phyloP scores from a whole-genome alignment of 2,797 vertebrate genomes.

The Sebastes goodei region DNA sequence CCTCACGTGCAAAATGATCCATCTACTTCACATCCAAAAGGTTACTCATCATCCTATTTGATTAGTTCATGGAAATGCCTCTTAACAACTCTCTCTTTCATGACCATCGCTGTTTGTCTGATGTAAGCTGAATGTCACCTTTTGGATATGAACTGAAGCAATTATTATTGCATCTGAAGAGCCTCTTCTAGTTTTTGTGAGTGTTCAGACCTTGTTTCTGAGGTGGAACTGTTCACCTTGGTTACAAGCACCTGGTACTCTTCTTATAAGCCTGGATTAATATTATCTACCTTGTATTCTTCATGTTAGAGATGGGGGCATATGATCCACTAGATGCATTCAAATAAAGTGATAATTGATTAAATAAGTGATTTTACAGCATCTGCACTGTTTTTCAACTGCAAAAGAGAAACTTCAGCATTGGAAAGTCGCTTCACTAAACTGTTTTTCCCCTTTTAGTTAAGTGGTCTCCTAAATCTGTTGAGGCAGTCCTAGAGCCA shows the following conservation, averaged over 20 bases:
- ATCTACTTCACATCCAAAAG: not conserved
- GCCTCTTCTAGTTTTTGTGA: not conserved
- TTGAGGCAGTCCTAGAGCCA: constrained; percentile 22
- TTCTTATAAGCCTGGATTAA: not conserved
- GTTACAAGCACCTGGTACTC: not conserved
- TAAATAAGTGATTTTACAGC: not conserved
- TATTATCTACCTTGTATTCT: not conserved
- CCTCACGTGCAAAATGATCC: not conserved
- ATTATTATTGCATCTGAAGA: not conserved
- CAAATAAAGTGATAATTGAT: not conserved
- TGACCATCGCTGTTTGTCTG: not conserved
- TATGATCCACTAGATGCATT: not conserved
- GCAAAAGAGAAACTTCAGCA: not conserved
- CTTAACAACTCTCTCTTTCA: not conserved
- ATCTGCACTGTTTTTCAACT: not conserved
- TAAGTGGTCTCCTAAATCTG: constrained; percentile 46
- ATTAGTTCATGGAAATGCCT: not conserved
- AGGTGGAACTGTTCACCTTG: not conserved
- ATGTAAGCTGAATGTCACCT: not conserved
- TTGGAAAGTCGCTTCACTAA: constrained; percentile 7
- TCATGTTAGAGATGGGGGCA: not conserved
- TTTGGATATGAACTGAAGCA: not conserved
- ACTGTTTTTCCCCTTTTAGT: constrained; percentile 29
- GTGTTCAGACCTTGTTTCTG: not conserved
- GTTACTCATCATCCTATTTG: not conserved